Evolutionary conservation across 1,140 invertebrate genomes (phyloP).

Genomic region (Coenobita brevimanus): DNA sequence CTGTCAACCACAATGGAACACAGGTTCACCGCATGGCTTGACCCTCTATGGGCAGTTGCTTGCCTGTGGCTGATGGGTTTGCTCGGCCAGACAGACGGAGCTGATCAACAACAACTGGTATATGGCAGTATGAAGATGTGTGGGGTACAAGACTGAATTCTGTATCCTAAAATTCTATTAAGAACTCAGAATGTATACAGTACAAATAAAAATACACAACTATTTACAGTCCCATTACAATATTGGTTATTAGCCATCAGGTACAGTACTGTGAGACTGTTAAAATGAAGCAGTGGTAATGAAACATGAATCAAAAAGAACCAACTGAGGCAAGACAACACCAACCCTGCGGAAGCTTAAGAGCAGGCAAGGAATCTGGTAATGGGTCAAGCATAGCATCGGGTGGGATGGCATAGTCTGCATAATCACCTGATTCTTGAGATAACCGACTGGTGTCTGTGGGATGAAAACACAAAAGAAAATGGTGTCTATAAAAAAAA

Average conservation of each 20-base stretch:
- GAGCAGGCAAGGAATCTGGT: conserved; percentile 43
- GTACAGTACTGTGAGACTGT: not conserved
- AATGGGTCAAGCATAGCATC: conserved; percentile 59
- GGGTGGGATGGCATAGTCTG: conserved; percentile 61
- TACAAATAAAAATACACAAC: not conserved
- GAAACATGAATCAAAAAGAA: no score
- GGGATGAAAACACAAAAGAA: conserved; percentile 39
- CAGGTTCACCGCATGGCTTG: no score
- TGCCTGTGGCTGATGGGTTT: no score
- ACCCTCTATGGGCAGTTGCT: no score
- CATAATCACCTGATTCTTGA: conserved; percentile 56
- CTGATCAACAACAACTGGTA: no score
- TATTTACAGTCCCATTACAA: no score
- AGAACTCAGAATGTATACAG: not conserved
- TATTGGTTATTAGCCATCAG: no score
- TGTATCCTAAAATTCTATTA: no score
- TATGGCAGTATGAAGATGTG: no score
- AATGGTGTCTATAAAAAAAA: not conserved
- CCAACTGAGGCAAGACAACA: conserved; percentile 4
- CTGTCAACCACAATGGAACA: no score
- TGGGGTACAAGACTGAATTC: no score
- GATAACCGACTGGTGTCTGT: conserved; percentile 57
- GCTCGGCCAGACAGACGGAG: no score
- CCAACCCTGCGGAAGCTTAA: conserved; percentile 48
- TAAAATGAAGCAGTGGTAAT: not conserved